Conservation (phyloP, 1,140 invertebrate genomes). For the Drosophila sechellia region DNA sequence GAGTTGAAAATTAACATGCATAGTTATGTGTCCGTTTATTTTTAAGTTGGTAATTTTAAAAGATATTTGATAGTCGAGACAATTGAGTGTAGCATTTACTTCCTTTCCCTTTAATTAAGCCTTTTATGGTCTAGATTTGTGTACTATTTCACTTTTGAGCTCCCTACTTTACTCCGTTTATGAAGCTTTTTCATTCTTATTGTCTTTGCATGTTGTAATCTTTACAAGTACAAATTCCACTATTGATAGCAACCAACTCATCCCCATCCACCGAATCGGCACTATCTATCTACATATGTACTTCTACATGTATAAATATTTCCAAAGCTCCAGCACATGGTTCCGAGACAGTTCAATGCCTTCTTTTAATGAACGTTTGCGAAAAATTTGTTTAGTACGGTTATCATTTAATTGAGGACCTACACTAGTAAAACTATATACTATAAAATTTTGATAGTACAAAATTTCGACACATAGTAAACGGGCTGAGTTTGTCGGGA, state of each 20-base stretch:
- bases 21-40: too few relatives aligned
- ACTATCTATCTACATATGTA: constrained; percentile 52
- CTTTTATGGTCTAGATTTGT: too few relatives aligned
- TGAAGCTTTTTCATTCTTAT: not conserved
- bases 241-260: constrained; percentile 20
- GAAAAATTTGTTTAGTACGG: constrained; percentile 45
- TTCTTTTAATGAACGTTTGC: constrained; percentile 39
- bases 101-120: too few relatives aligned
- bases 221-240: constrained; percentile 71
- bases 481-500: not conserved
- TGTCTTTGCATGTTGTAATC: constrained; percentile 48
- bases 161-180: not conserved
- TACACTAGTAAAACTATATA: constrained; percentile 33
- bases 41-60: too few relatives aligned
- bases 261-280: not conserved
- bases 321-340: constrained; percentile 31
- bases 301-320: too few relatives aligned
- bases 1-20: too few relatives aligned
- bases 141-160: not conserved
- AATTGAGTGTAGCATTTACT: too few relatives aligned
- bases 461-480: constrained; percentile 36
- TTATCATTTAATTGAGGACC: constrained; percentile 56
- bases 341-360: constrained; percentile 64
- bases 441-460: constrained; percentile 52
- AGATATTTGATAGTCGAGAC: too few relatives aligned